Conservation (phyloP, 2,113 vertebrate species). For the Poeciliopsis retropinna region DNA sequence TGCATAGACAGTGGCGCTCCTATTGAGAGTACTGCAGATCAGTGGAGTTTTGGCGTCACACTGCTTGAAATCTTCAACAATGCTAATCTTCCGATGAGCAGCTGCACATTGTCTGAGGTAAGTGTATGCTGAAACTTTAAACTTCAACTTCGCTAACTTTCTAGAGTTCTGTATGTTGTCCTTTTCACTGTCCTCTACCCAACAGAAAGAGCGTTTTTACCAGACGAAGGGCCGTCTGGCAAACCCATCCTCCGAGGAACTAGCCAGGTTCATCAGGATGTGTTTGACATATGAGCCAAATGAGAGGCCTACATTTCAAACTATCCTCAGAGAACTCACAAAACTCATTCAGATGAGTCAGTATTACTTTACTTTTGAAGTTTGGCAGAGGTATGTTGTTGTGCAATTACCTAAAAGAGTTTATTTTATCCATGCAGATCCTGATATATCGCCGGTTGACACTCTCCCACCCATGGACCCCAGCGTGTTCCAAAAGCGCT, state of each 20-base stretch:
- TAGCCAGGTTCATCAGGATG: slow-evolving; percentile 86
- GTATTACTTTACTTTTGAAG: slow-evolving; percentile 24
- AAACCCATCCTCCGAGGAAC: slow-evolving; percentile 83
- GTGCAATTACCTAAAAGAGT: background rate
- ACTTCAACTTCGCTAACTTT: background rate
- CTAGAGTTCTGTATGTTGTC: background rate
- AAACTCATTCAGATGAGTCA: slow-evolving; percentile 85
- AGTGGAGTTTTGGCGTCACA: slow-evolving; percentile 93
- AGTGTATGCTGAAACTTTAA: background rate
- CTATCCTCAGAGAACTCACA: slow-evolving; percentile 88
- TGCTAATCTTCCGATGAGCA: slow-evolving; percentile 85
- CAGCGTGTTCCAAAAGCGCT: slow-evolving; percentile 89
- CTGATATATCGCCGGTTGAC: slow-evolving; percentile 76
- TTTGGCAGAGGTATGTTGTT: background rate
- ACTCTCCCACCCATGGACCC: slow-evolving; percentile 75
- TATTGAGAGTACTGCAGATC: slow-evolving; percentile 81
- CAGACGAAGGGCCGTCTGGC: slow-evolving; percentile 84
- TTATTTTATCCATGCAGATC: slow-evolving; percentile 74
- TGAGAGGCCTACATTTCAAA: slow-evolving; percentile 87
- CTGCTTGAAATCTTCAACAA: slow-evolving; percentile 94
- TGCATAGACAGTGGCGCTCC: slow-evolving; percentile 75
- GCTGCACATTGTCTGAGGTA: slow-evolving; percentile 84
- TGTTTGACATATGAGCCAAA: slow-evolving; percentile 85
- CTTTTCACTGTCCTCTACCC: background rate
- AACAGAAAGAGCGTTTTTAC: slow-evolving; percentile 93